Conservation (phyloP, 1,140 invertebrate species). For the Ladona fulva region DNA sequence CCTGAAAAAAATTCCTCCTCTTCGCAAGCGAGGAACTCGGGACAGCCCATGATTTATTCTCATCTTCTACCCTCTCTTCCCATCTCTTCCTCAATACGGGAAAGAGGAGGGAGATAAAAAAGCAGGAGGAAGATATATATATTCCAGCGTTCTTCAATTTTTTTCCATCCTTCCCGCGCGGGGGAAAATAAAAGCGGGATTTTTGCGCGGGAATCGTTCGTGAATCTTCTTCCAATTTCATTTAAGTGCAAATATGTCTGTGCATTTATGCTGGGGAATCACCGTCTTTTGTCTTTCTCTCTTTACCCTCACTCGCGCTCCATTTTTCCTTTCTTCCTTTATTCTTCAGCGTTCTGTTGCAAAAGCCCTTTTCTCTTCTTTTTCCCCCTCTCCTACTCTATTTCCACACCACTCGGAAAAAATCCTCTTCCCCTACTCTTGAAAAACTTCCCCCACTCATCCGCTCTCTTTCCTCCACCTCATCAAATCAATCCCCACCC, state of each 20-base stretch:
- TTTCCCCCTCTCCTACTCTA: not conserved
- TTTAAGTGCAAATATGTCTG: too few species aligned
- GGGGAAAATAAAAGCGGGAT: too few species aligned
- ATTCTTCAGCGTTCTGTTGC: not conserved
- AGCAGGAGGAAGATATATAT: too few species aligned
- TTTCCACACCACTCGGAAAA: not conserved
- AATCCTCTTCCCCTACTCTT: not conserved
- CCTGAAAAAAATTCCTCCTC: not conserved
- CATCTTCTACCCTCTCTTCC: not conserved
- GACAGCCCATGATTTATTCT: constrained; percentile 5
- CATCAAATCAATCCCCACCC: not conserved
- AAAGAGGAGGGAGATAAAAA: too few species aligned
- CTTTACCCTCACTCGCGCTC: not conserved
- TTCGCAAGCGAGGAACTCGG: not conserved
- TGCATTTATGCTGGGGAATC: too few species aligned
- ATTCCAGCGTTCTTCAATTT: too few species aligned
- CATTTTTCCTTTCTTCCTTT: not conserved
- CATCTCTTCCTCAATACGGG: not conserved
- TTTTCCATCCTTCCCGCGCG: too few species aligned
- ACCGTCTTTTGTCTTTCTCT: not conserved
- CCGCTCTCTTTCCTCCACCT: not conserved
- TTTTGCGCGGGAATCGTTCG: too few species aligned
- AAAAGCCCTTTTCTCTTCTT: not conserved
- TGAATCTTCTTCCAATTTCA: too few species aligned
- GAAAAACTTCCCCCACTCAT: not conserved